Conservation (phyloP, 2,888 invertebrate species). For the Scaptomyza reducta region DNA sequence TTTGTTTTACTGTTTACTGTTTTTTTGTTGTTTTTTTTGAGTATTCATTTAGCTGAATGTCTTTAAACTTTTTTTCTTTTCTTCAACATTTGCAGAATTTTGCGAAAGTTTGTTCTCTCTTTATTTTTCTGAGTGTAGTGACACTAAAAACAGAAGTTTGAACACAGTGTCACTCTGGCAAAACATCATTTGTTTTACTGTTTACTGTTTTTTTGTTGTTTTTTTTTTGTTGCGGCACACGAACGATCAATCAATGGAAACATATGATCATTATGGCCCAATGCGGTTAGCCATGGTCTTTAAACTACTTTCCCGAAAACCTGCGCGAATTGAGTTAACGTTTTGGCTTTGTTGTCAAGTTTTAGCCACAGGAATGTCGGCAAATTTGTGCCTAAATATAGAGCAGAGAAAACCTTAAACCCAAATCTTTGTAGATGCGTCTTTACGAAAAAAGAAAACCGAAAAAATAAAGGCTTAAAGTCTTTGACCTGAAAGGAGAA, state of each 20-base stretch:
- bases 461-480: conserved; percentile 25
- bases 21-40: neutral
- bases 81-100: too few relatives aligned
- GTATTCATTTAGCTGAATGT: neutral
- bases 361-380: conserved; percentile 60
- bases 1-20: neutral
- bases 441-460: conserved; percentile 41
- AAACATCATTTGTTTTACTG: conserved; percentile 18
- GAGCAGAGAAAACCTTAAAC: conserved; percentile 17
- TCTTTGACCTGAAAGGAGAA: conserved; percentile 51
- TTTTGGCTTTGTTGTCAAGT: conserved; percentile 34
- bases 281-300: conserved; percentile 59
- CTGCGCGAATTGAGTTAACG: conserved; percentile 41
- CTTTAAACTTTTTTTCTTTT: neutral
- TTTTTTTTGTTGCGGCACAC: conserved; percentile 41
- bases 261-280: conserved; percentile 36
- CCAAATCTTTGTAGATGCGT: conserved; percentile 40
- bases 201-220: neutral
- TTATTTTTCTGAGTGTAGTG: conserved; percentile 19
- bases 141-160: conserved; percentile 6
- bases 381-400: conserved; percentile 49
- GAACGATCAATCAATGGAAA: conserved; percentile 68
- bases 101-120: too few relatives aligned
- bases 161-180: conserved; percentile 42
- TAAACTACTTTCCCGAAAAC: conserved; percentile 52